Evolutionary conservation across 2,797 vertebrate species (phyloP), one percentile per base, ranked within the genome.

Genomic region (Crocidura indochinensis): DNA sequence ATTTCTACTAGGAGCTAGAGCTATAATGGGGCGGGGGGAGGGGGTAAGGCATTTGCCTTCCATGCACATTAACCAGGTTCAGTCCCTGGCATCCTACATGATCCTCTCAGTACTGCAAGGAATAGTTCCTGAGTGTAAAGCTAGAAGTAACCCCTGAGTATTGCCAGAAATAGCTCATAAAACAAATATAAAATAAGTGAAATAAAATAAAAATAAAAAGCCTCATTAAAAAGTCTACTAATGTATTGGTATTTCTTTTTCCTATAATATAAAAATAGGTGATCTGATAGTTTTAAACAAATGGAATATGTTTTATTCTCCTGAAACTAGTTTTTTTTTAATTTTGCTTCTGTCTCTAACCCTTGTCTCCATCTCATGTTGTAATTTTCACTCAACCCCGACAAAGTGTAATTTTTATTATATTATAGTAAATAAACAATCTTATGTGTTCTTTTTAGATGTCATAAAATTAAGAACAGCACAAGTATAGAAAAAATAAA

Each of bases 401-500:
- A n/a, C 65, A 79, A 69, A 1, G 14, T 75, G 1, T 47, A 78
- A 29, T 84, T 93, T 85, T 89, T 87, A 79, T 71, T 83, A n/a
- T 12, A 69, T 74, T 56, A 60, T 68, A 49, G 49, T 84, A 79
- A 9, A 26, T 8, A 12, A n/a, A 82, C 1, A 56, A 68, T 22
- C 1, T 2, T 82, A 9, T 69, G 88, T 68, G 27, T 73, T 75
- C 24, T 64, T 84, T 93, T 80, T 68, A 77, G 91, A 79, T 72
- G 86, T 69, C 67, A 67, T 47, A 79, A 78, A 80, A 79, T 91
- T 20, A 88, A 85, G 82, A 85, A 72, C 8, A 79, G 68, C 51
- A 31, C 49, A 90, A 71, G 71, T 53, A 27, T 10, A 87, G n/a
- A 82, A 87, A 87, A 73, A 53, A 75, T 31, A 92, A 85, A 82